Conservation (phyloP, 2,797 vertebrate genomes). For the Parotocinclus haroldoi region DNA sequence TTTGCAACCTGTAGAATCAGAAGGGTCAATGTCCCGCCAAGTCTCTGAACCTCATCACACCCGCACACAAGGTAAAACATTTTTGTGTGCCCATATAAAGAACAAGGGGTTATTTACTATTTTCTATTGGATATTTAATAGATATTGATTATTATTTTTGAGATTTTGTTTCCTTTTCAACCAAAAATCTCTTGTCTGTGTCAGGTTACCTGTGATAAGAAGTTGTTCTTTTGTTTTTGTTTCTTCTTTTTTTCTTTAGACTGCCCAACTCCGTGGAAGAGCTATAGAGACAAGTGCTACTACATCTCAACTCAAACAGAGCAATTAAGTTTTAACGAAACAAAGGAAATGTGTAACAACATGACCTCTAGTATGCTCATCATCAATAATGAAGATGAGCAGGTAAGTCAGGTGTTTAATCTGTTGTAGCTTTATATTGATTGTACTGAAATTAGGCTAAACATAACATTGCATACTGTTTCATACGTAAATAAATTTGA, state of each 20-base stretch:
- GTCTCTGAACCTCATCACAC: conserved; percentile 58
- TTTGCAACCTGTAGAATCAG: conserved; percentile 47
- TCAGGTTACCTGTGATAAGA: neutral
- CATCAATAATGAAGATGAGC: conserved; percentile 86
- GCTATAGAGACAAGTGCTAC: conserved; percentile 87
- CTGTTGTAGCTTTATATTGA: neutral
- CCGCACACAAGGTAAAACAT: conserved; percentile 57
- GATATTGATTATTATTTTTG: too few relatives aligned
- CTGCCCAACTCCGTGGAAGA: conserved; percentile 82
- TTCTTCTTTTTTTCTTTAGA: conserved; percentile 62
- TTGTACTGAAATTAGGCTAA: neutral
- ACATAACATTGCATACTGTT: neutral
- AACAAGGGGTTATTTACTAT: too few relatives aligned
- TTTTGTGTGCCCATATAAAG: neutral
- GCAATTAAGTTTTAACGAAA: conserved; percentile 81
- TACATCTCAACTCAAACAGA: conserved; percentile 80
- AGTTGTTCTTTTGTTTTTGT: neutral
- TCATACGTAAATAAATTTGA: too few relatives aligned
- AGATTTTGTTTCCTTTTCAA: too few relatives aligned
- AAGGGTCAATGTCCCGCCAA: conserved; percentile 69
- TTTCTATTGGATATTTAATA: too few relatives aligned
- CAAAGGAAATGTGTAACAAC: conserved; percentile 79
- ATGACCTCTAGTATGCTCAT: conserved; percentile 81
- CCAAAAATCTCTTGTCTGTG: neutral
- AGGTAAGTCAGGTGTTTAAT: conserved; percentile 67